phyloP scores from a whole-genome alignment of 2,888 invertebrate species.

The Oxycera nigricornis region DNA sequence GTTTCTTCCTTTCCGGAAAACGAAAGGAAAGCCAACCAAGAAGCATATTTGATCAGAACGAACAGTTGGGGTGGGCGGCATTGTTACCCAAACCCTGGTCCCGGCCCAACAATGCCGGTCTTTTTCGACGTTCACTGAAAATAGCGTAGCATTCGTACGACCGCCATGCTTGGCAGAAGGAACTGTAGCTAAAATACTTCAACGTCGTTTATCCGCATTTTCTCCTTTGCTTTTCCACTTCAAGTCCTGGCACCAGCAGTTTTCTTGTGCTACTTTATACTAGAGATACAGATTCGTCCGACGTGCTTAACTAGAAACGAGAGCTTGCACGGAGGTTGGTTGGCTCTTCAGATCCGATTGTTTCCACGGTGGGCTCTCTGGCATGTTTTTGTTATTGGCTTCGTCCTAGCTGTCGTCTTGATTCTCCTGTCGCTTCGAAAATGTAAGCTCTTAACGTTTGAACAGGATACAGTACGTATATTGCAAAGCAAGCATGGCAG shows the following conservation, averaged over 20 bases:
- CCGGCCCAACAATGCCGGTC: background rate
- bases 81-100: background rate
- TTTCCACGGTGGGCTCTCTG: background rate
- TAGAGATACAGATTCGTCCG: background rate
- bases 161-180: background rate
- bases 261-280: conserved; percentile 1
- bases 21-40: background rate
- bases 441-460: conserved; percentile 25
- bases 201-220: conserved; percentile 35
- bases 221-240: conserved; percentile 32
- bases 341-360: conserved; percentile 6
- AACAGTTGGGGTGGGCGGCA: background rate
- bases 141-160: background rate
- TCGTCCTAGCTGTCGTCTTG: background rate
- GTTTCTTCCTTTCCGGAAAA: background rate
- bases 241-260: conserved; percentile 8
- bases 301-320: background rate
- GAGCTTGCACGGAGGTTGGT: background rate
- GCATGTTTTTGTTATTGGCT: conserved; percentile 20
- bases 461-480: background rate
- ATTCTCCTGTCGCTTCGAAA: background rate
- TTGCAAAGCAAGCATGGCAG: conserved; percentile 21
- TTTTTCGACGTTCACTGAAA: background rate
- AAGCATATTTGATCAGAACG: background rate
- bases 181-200: conserved; percentile 7